These are phyloP conservation scores for Atractosteus spatula DNA, from an alignment of 2,113 vertebrate species.

Conservation along the genomic window DNA sequence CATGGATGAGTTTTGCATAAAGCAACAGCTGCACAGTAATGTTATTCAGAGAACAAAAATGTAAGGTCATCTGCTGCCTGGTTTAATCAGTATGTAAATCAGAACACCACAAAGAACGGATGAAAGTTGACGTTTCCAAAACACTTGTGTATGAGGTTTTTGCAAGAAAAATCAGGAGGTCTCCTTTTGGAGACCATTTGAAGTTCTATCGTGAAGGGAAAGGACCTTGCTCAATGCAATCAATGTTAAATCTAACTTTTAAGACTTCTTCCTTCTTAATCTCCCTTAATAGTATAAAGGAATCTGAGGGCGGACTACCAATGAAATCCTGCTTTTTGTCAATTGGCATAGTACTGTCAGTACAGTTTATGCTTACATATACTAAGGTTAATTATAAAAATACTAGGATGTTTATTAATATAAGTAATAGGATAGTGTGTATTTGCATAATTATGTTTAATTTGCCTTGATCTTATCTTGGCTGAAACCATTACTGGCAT, in stretches of 20 bases:
- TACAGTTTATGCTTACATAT: too few relatives aligned
- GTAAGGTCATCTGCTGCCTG: conserved; percentile 52
- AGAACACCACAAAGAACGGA: conserved; percentile 51
- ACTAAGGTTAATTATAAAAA: too few relatives aligned
- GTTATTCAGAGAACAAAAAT: conserved; percentile 42
- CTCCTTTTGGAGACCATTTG: conserved; percentile 26
- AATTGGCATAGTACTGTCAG: too few relatives aligned
- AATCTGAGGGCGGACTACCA: too few relatives aligned
- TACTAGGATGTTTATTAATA: too few relatives aligned
- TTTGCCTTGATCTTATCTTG: too few relatives aligned
- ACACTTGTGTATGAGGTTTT: conserved; percentile 11
- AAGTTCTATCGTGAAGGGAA: conserved; percentile 30
- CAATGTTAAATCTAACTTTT: conserved; percentile 27
- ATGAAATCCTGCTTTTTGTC: too few relatives aligned
- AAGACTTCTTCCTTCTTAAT: conserved; percentile 29
- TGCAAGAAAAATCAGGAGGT: conserved; percentile 14
- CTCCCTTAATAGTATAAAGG: conserved; percentile 30
- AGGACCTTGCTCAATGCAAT: conserved; percentile 27
- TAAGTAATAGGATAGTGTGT: too few relatives aligned
- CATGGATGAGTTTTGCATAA: conserved; percentile 53
- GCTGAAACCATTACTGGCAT: too few relatives aligned
- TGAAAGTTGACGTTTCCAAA: conserved; percentile 42
- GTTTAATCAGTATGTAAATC: conserved; percentile 66
- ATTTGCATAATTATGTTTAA: too few relatives aligned
- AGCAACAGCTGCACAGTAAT: conserved; percentile 56